These are phyloP conservation scores for Deroptyus accipitrinus DNA, from an alignment of 2,113 vertebrate species.

Conservation along the genomic window DNA sequence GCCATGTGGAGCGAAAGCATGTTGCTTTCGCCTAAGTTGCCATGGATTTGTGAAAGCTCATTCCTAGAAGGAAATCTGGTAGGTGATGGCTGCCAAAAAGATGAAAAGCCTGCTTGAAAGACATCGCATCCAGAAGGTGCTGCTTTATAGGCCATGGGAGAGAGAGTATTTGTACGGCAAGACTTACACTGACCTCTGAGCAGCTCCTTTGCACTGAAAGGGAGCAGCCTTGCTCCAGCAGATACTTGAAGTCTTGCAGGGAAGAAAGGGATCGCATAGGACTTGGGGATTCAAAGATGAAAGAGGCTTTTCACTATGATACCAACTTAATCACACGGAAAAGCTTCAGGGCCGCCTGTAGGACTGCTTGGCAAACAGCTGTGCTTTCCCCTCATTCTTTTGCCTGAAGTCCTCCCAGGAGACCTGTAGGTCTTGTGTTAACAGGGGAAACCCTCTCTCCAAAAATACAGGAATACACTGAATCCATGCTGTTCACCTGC, in stretches of 20 bases:
- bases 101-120: slow-evolving; percentile 15
- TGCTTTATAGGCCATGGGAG: neutral
- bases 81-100: neutral
- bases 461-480: neutral
- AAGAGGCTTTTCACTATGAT: neutral
- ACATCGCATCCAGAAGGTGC: neutral
- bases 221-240: neutral
- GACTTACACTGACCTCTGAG: neutral
- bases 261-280: neutral
- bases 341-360: neutral
- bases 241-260: neutral
- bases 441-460: neutral
- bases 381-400: neutral
- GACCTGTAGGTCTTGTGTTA: neutral
- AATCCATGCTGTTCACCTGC: neutral
- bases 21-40: neutral
- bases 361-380: neutral
- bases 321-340: neutral
- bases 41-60: neutral
- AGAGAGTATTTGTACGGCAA: neutral
- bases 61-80: slow-evolving; percentile 55
- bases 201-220: neutral
- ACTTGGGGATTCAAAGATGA: neutral
- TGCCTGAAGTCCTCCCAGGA: neutral
- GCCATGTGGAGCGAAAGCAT: neutral